A percentile compares a stretch with the other conserved stretches of the same genome.
Conservation (phyloP, 2,797 vertebrate species). For the Cuniculus paca region DNA sequence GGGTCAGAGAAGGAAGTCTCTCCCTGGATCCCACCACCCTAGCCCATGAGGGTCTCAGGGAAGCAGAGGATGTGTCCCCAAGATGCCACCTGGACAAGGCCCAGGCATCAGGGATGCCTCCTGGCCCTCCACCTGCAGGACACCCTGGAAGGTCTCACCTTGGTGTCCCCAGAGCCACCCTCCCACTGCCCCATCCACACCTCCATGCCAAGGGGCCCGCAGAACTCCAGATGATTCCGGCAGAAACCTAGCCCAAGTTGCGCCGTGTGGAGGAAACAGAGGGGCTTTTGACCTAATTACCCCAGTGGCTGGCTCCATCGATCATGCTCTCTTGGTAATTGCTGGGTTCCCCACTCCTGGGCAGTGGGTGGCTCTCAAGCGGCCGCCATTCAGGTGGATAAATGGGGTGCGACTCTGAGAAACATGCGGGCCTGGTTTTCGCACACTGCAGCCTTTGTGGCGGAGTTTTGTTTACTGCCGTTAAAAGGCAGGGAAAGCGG, state of each 20-base stretch:
- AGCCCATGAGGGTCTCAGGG: background rate
- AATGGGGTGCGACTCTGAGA: conserved; percentile 67
- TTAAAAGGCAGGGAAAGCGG: conserved; percentile 17
- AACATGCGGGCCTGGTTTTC: accelerated
- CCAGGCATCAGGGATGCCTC: background rate
- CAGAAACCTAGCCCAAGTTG: background rate
- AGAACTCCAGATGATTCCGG: conserved; percentile 10
- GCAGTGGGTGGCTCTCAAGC: background rate
- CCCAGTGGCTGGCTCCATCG: conserved; percentile 22
- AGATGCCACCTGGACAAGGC: accelerated
- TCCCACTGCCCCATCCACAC: background rate
- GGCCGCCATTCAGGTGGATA: background rate
- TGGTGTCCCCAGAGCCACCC: background rate
- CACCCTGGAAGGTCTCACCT: no score
- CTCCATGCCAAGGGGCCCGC: background rate
- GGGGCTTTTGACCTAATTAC: conserved; percentile 46
- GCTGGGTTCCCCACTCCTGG: background rate
- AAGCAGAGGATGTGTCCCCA: background rate
- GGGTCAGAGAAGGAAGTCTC: background rate
- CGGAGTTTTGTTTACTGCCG: conserved; percentile 12
- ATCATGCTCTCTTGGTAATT: conserved; percentile 23
- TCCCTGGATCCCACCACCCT: accelerated
- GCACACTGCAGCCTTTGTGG: conserved; percentile 64
- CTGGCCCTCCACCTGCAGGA: background rate
- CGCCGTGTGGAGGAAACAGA: background rate